These are phyloP conservation scores for Chaetodon trifascialis DNA, from an alignment of 2,113 vertebrate species.

Conservation along the genomic window DNA sequence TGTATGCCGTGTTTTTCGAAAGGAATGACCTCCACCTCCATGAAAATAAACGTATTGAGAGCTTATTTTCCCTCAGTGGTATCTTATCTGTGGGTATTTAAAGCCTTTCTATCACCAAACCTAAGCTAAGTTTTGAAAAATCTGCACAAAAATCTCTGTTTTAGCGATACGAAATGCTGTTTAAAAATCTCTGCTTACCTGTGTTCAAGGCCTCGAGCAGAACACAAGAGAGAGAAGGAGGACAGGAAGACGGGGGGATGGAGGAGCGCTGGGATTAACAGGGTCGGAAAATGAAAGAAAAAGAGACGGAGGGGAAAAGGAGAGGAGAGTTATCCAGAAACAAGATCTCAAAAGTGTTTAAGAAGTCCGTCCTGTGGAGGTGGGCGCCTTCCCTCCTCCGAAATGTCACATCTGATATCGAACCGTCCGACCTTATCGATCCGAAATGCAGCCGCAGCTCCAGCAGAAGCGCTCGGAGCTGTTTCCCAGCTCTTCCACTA, in stretches of 20 bases:
- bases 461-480: conserved; percentile 43
- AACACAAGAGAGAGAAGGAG: neutral
- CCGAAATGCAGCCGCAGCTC: conserved; percentile 11
- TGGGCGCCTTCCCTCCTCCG: conserved; percentile 24
- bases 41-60: too few relatives aligned
- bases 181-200: too few relatives aligned
- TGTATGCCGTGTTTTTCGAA: too few relatives aligned
- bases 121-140: too few relatives aligned
- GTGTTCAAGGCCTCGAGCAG: neutral
- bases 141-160: too few relatives aligned
- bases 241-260: neutral
- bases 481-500: conserved; percentile 29
- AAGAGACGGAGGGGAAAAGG: neutral
- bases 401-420: conserved; percentile 45
- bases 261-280: neutral
- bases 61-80: too few relatives aligned
- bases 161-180: too few relatives aligned
- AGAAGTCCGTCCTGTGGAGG: conserved; percentile 12
- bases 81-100: too few relatives aligned
- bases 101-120: too few relatives aligned
- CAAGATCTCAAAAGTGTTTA: conserved; percentile 32
- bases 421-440: conserved; percentile 45
- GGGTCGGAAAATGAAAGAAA: neutral
- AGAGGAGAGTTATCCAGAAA: conserved; percentile 6
- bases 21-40: too few relatives aligned